Evolutionary conservation across 2,113 vertebrate genomes (phyloP).

Genomic region (Mormyrus iriodes): DNA sequence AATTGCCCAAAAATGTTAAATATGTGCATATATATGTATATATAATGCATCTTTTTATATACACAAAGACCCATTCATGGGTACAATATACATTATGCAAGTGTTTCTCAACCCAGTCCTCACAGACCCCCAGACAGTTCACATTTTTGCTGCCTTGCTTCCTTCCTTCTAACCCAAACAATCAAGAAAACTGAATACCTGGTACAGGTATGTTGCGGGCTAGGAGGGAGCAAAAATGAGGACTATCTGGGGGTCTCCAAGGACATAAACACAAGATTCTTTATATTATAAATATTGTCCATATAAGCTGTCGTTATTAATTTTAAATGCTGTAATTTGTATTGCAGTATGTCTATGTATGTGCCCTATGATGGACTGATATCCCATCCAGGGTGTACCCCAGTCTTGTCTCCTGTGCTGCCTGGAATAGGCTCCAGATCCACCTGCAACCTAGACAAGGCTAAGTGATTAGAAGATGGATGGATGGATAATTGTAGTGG

Average conservation of each 20-base stretch:
- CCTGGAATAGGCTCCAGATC: background rate
- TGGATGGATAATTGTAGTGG: background rate
- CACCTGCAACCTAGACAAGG: background rate
- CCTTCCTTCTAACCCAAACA: background rate
- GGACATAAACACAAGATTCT: background rate
- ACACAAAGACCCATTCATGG: background rate
- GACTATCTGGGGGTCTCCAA: background rate
- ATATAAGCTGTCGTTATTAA: background rate
- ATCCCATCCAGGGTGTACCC: background rate
- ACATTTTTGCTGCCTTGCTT: background rate
- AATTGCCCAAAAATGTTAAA: background rate
- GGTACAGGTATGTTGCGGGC: background rate
- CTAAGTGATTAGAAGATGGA: background rate
- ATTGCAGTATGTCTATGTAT: background rate
- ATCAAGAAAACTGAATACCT: background rate
- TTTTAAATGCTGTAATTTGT: background rate
- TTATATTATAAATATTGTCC: background rate
- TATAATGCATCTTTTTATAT: background rate
- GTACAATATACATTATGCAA: background rate
- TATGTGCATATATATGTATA: background rate
- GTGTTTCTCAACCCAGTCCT: background rate
- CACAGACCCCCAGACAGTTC: background rate
- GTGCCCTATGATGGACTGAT: background rate
- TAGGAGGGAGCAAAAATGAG: background rate
- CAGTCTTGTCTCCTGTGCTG: background rate